Conservation (phyloP, 2,888 invertebrate species). For the Diaprepes abbreviatus region DNA sequence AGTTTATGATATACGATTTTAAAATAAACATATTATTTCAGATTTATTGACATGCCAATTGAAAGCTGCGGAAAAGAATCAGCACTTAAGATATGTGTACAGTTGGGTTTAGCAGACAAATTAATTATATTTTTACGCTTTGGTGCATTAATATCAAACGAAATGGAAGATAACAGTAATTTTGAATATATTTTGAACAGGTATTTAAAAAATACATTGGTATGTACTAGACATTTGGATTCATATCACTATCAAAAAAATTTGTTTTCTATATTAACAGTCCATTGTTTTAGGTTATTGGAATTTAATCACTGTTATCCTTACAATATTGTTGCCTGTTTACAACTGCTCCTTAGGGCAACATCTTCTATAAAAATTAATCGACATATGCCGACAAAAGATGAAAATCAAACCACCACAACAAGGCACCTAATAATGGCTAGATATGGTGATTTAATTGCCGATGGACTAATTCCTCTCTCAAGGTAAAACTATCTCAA, state of each 20-base stretch:
- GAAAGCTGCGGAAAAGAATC: constrained; percentile 84
- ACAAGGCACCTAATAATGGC: constrained; percentile 53
- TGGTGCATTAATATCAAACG: constrained; percentile 76
- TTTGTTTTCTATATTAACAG: background rate
- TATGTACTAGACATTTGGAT: too few species aligned
- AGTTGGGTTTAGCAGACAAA: constrained; percentile 81
- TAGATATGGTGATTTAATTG: constrained; percentile 70
- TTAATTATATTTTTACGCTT: constrained; percentile 80
- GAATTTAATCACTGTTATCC: constrained; percentile 73
- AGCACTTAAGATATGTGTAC: constrained; percentile 75
- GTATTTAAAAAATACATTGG: background rate
- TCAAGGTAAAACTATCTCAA: constrained; percentile 66
- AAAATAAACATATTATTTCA: too few species aligned
- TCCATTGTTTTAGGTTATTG: constrained; percentile 47
- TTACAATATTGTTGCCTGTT: constrained; percentile 78
- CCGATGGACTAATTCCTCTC: constrained; percentile 73
- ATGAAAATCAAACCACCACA: constrained; percentile 24
- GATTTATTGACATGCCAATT: constrained; percentile 85
- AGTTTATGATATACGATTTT: too few species aligned
- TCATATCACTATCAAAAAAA: too few species aligned
- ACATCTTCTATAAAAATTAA: constrained; percentile 70
- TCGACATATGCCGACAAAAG: constrained; percentile 53
- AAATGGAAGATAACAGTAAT: constrained; percentile 74
- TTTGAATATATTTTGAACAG: constrained; percentile 72
- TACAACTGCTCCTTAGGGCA: constrained; percentile 77